A percentile compares a stretch with the other conserved stretches of the same genome.
Evolutionary conservation across 2,113 vertebrate genomes (phyloP).

Genomic region (Eretmochelys imbricata): DNA sequence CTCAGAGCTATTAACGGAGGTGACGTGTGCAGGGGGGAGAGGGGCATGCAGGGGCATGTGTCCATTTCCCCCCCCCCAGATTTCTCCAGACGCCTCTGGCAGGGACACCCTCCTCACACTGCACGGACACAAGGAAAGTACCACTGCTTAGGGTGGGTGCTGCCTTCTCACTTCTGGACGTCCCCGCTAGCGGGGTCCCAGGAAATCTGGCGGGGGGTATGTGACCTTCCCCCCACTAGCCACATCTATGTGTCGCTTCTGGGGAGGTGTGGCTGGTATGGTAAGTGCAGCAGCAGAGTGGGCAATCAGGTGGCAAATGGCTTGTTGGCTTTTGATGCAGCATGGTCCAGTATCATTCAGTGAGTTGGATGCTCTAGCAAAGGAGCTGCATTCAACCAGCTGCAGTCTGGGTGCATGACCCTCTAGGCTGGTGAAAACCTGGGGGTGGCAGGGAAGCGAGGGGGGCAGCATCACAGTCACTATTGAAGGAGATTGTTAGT

Average conservation of each 20-base stretch:
- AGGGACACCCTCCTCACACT: too few species aligned
- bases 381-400: neutral
- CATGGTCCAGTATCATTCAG: neutral
- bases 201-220: too few species aligned
- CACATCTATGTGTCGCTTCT: too few species aligned
- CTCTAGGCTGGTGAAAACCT: neutral
- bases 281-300: neutral
- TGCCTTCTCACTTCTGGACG: too few species aligned
- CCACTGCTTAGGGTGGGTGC: neutral
- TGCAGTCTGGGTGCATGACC: neutral
- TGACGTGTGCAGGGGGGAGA: too few species aligned
- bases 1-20: neutral
- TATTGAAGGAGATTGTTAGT: accelerated
- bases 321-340: neutral
- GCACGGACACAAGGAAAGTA: neutral
- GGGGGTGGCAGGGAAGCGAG: too few species aligned
- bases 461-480: accelerated
- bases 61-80: too few species aligned
- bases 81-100: too few species aligned
- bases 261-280: neutral
- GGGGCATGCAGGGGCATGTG: neutral
- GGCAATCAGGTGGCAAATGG: neutral
- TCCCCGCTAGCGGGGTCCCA: too few species aligned
- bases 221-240: neutral
- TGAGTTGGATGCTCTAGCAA: neutral